Evolutionary conservation across 2,113 vertebrate species (phyloP).

Genomic region (Brienomyrus brachyistius): DNA sequence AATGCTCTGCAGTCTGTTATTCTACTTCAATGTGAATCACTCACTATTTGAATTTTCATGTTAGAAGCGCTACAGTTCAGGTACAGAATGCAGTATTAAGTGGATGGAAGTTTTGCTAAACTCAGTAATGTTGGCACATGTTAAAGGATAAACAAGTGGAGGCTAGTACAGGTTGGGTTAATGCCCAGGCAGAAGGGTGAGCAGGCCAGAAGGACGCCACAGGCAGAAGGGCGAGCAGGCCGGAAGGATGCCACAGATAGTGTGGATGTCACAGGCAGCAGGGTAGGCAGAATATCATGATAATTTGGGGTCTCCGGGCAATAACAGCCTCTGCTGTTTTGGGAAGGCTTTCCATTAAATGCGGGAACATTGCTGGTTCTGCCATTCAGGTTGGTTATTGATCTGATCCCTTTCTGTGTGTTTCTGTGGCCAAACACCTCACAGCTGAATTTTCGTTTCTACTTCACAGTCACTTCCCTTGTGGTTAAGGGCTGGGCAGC

Average conservation of each 20-base stretch:
- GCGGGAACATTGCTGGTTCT: not conserved
- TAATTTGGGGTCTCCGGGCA: too few relatives aligned
- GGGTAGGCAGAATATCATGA: too few relatives aligned
- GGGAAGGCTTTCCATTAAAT: not conserved
- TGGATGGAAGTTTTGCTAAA: not conserved
- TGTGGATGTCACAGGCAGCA: too few relatives aligned
- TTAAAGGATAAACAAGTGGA: not conserved
- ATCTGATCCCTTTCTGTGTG: not conserved
- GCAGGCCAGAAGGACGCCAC: too few relatives aligned
- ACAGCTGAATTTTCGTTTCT: not conserved
- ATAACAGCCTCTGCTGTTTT: not conserved
- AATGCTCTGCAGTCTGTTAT: not conserved
- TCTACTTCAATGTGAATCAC: not conserved
- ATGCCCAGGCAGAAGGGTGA: too few relatives aligned
- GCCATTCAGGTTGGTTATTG: not conserved
- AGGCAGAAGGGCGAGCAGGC: too few relatives aligned
- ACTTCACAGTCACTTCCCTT: not conserved
- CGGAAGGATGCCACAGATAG: too few relatives aligned
- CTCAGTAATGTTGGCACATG: not conserved
- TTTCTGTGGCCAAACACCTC: not conserved
- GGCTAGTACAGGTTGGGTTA: not conserved
- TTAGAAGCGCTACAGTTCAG: not conserved
- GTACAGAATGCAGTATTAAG: not conserved
- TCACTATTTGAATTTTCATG: not conserved
- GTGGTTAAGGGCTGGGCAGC: not conserved